These are phyloP conservation scores for Dasyprocta punctata DNA, from an alignment of 2,113 vertebrate genomes.

Conservation along the genomic window DNA sequence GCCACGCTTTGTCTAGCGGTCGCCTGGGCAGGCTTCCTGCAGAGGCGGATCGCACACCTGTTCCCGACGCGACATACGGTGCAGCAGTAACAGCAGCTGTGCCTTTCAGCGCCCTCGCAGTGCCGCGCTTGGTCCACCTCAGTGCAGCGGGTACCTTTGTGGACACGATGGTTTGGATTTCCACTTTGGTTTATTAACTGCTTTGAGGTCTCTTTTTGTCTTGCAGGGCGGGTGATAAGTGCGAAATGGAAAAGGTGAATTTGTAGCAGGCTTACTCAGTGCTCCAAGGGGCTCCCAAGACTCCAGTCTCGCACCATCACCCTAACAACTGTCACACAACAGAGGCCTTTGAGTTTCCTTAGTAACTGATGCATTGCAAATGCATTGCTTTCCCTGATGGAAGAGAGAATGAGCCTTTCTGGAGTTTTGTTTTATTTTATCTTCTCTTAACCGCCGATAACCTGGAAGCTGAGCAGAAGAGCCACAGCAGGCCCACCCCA, in stretches of 20 bases:
- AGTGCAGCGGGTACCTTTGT: neutral
- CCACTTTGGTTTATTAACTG: neutral
- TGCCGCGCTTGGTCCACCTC: neutral
- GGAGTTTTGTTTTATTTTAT: neutral
- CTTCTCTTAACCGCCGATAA: neutral
- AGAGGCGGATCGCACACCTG: neutral
- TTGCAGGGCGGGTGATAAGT: neutral
- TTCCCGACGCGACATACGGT: neutral
- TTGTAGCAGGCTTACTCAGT: neutral
- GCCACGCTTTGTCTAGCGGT: neutral
- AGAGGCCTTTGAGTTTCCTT: neutral
- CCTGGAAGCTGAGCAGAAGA: neutral
- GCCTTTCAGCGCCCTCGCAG: neutral
- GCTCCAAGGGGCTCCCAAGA: neutral
- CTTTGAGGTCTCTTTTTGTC: neutral
- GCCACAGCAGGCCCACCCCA: neutral
- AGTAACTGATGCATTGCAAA: neutral
- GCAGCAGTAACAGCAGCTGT: neutral
- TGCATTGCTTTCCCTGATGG: neutral
- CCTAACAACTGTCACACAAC: neutral
- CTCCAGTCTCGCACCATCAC: neutral
- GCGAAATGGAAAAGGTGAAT: neutral
- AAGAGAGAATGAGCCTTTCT: neutral
- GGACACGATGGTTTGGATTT: neutral
- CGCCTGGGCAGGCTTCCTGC: neutral